phyloP scores from a whole-genome alignment of 2,888 invertebrate genomes.

The Odontomyia ornata region DNA sequence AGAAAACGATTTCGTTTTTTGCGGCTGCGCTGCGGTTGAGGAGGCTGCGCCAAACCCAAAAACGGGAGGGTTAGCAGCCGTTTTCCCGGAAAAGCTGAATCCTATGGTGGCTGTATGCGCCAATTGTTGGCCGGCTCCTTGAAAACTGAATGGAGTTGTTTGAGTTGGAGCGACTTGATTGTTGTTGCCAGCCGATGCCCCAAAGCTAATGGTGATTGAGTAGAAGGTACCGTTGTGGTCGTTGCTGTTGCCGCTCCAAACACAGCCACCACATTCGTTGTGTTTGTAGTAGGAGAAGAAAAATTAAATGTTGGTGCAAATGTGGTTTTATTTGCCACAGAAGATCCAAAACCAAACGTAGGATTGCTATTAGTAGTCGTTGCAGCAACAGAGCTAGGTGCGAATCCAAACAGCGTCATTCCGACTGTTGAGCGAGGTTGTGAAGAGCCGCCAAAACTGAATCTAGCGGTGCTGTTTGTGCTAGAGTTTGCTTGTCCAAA shows the following conservation, averaged over 20 bases:
- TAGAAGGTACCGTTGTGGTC: conserved; percentile 13
- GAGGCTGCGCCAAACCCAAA: conserved; percentile 16
- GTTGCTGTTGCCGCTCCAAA: conserved; percentile 14
- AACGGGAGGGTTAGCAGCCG: background rate
- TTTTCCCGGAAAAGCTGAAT: conserved; percentile 16
- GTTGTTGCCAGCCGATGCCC: background rate
- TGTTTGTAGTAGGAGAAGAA: background rate
- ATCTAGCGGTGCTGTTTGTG: background rate
- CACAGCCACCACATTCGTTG: background rate
- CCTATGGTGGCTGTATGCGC: background rate
- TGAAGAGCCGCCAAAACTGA: background rate
- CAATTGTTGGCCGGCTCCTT: conserved; percentile 26
- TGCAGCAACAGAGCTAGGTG: background rate
- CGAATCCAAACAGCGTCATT: background rate
- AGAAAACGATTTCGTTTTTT: conserved; percentile 11
- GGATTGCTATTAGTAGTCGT: background rate
- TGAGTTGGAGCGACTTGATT: conserved; percentile 40
- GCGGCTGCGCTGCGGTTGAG: background rate
- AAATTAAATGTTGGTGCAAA: background rate
- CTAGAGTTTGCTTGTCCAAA: background rate
- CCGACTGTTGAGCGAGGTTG: background rate
- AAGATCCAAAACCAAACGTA: conserved; percentile 26
- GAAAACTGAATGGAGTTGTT: conserved; percentile 45
- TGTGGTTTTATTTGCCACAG: conserved; percentile 24
- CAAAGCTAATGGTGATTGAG: conserved; percentile 34